Percentiles rank a stretch among this genome's conserved stretches.
These are phyloP conservation scores for Nothoprocta perdicaria DNA, from an alignment of 2,113 vertebrate genomes.

Conservation along the genomic window DNA sequence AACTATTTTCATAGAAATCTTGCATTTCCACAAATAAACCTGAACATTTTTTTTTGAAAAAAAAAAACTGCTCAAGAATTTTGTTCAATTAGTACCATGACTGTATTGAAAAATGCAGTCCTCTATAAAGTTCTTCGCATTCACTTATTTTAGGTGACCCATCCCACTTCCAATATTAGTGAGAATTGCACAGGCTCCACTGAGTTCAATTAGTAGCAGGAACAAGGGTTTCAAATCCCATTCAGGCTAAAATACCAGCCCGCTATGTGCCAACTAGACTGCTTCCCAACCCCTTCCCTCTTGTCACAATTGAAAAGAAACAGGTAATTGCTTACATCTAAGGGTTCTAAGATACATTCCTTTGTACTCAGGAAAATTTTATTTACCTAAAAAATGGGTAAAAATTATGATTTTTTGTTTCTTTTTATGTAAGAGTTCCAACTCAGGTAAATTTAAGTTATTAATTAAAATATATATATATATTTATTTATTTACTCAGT, in stretches of 20 bases:
- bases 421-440: conserved; percentile 58
- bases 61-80: conserved; percentile 87
- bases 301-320: conserved; percentile 51
- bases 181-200: conserved; percentile 74
- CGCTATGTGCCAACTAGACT: conserved; percentile 45
- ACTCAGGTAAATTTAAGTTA: conserved; percentile 55
- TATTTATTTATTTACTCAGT: conserved; percentile 56
- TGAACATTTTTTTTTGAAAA: conserved; percentile 85
- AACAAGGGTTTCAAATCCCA: conserved; percentile 59
- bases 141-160: conserved; percentile 68
- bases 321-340: conserved; percentile 45
- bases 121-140: conserved; percentile 74
- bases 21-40: conserved; percentile 97
- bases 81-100: conserved; percentile 81
- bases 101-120: conserved; percentile 84
- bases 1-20: conserved; percentile 98
- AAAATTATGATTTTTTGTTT: not conserved
- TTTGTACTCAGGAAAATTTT: conserved; percentile 57
- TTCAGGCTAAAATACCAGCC: conserved; percentile 64
- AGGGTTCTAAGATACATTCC: conserved; percentile 65
- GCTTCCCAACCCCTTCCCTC: conserved; percentile 40
- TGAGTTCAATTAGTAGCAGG: conserved; percentile 70
- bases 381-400: conserved; percentile 49
- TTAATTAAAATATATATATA: conserved; percentile 1
- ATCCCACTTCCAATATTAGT: conserved; percentile 59